These are phyloP conservation scores for Tyto alba DNA, from an alignment of 2,113 vertebrate species.

Conservation along the genomic window DNA sequence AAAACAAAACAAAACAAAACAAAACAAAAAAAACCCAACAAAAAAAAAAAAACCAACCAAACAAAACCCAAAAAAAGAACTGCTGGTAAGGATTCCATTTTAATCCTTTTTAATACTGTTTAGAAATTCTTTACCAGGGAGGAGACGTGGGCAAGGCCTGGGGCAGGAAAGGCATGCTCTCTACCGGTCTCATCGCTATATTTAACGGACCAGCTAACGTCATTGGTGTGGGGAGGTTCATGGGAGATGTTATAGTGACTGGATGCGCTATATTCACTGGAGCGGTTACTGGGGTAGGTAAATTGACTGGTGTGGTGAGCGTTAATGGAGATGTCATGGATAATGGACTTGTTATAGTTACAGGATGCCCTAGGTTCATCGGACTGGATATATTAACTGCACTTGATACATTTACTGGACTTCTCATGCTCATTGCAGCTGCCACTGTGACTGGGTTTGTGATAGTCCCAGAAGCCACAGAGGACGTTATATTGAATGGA, in stretches of 20 bases:
- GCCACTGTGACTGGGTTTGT: constrained; percentile 92
- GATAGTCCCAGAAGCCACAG: constrained; percentile 88
- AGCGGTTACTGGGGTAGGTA: constrained; percentile 82
- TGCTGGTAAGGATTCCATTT: constrained; percentile 80
- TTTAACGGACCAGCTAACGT: constrained; percentile 92
- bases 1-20: constrained; percentile 38
- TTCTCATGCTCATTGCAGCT: constrained; percentile 96
- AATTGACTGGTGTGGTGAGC: constrained; percentile 90
- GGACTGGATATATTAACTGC: constrained; percentile 94
- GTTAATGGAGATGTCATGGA: constrained; percentile 87
- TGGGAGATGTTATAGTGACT: constrained; percentile 91
- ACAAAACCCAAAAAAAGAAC: constrained; percentile 65
- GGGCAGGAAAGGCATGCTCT: constrained; percentile 97
- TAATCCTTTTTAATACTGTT: constrained; percentile 74
- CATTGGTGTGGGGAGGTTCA: constrained; percentile 88
- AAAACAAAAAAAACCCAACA: constrained; percentile 29
- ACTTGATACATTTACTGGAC: constrained; percentile 86
- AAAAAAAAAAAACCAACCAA: constrained; percentile 47
- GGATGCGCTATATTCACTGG: constrained; percentile 96
- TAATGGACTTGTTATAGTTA: constrained; percentile 92
- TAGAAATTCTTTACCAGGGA: constrained; percentile 86
- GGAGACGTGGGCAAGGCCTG: constrained; percentile 95
- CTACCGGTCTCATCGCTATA: constrained; percentile 96
- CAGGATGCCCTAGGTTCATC: constrained; percentile 92
- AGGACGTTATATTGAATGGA: constrained; percentile 93